Evolutionary conservation across 2,797 vertebrate species (phyloP).

Genomic region (Lepus oiostolus): DNA sequence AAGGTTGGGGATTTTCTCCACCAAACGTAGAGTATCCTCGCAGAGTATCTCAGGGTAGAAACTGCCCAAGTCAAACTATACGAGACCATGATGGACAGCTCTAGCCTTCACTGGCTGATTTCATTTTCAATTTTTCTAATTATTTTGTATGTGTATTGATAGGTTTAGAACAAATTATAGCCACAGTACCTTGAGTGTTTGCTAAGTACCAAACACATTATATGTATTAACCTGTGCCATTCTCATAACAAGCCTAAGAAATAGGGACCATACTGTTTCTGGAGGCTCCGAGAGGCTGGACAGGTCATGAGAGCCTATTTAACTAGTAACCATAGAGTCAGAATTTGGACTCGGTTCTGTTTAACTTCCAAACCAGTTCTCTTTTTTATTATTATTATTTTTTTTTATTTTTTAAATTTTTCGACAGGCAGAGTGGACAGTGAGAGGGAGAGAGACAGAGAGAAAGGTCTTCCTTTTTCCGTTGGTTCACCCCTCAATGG

Average conservation of each 20-base stretch:
- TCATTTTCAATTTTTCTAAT: slow-evolving; percentile 51
- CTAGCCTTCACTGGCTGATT: not conserved
- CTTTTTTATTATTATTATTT: too few species aligned
- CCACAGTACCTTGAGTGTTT: not conserved
- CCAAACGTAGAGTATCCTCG: not conserved
- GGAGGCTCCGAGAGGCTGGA: not conserved
- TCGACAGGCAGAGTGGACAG: too few species aligned
- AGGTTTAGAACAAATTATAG: slow-evolving; percentile 5
- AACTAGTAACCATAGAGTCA: slow-evolving; percentile 5
- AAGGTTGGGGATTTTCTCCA: slow-evolving; percentile 19
- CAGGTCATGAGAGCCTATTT: not conserved
- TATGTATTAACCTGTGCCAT: not conserved
- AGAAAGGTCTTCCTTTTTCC: too few species aligned
- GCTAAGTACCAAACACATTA: slow-evolving; percentile 25
- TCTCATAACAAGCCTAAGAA: not conserved
- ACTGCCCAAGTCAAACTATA: not conserved
- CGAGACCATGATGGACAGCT: not conserved
- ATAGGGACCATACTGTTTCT: not conserved
- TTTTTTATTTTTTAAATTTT: too few species aligned
- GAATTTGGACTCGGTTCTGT: slow-evolving; percentile 26
- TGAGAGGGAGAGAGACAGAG: too few species aligned
- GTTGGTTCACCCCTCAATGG: too few species aligned
- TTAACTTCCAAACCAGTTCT: slow-evolving; percentile 30
- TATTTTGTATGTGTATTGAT: slow-evolving; percentile 41
- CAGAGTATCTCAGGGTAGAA: not conserved